Evolutionary conservation across 1,140 invertebrate species (phyloP), one percentile per base, ranked within the genome.

Genomic region (Trichomalopsis sarcophagae): DNA sequence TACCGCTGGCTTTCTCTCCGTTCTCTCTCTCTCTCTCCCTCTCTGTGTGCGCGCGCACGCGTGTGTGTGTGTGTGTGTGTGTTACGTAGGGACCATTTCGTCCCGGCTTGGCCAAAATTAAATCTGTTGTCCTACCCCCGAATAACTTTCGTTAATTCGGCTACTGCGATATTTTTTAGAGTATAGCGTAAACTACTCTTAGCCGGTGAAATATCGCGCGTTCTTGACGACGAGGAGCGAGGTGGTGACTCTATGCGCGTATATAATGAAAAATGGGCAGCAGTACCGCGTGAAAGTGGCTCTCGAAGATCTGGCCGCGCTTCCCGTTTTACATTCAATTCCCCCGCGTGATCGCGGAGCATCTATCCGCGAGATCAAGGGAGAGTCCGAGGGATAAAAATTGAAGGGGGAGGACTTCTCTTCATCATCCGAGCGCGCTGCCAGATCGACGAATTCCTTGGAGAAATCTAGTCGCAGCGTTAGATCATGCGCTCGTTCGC

Each of bases 401-500:
- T 82, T 33, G 68, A 27, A 33, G 44, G 27, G 76, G 40, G 55
- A 44, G 62, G 82, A 62, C 33, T 44, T 69, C 55, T 83, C 55
- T 83, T 77, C 55, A 77, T 83, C 81, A 82, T 82, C 14, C 27
- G n/a, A n/a, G 66, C 36, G 68, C 17, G 68, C 33, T 2, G 69
- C 40, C 0, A 23, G 27, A 74, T 47, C 47, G 73, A 27, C 30
- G 77, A 91, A 91, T 90, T 90, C 91, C 90, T 91, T 77, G 82
- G 91, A 92, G 91, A 92, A 92, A 92, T 92, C 90, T 92, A 89
- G 40, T 44, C 88, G 79, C 69, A 78, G 88, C 87, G 84, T 88
- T 91, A 89, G 88, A 91, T 90, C 91, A 89, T 89, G 82, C 74
- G 79, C 75, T 66, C 73, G 13, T 4, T 27, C 5, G 62, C 7